These are phyloP conservation scores for Megaceryle torquata DNA, from an alignment of 2,113 vertebrate species.

Conservation along the genomic window DNA sequence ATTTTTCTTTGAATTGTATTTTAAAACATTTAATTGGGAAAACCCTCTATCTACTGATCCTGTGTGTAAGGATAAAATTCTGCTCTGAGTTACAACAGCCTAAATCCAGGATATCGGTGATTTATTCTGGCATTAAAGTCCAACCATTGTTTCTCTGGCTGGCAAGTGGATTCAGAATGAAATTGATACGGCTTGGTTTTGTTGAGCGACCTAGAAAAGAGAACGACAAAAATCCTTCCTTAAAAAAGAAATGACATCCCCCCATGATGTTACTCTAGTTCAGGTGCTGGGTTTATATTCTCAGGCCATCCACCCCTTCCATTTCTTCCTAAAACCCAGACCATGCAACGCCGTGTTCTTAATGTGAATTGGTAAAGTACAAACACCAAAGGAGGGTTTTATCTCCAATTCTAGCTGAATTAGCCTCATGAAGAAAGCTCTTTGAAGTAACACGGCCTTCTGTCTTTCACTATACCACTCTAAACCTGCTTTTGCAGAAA, in stretches of 20 bases:
- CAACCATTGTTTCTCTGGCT: background rate
- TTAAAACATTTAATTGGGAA: background rate
- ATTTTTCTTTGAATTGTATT: background rate
- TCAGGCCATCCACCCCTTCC: background rate
- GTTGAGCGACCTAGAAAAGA: background rate
- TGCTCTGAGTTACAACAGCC: background rate
- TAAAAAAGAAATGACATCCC: background rate
- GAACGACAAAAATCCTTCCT: background rate
- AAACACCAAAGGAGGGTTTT: background rate
- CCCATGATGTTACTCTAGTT: background rate
- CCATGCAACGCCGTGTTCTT: fast-evolving
- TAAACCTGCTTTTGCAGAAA: background rate
- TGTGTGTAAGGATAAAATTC: background rate
- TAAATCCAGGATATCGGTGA: background rate
- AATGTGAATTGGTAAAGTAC: fast-evolving
- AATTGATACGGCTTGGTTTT: background rate
- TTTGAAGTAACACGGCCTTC: background rate
- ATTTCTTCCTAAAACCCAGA: background rate
- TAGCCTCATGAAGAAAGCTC: background rate
- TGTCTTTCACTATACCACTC: background rate
- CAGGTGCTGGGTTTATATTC: background rate
- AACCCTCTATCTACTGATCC: background rate
- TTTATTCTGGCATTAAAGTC: background rate
- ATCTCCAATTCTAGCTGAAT: background rate
- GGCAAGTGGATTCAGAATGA: background rate